Evolutionary conservation across 2,797 vertebrate species (phyloP).

Genomic region (Macropodus opercularis): DNA sequence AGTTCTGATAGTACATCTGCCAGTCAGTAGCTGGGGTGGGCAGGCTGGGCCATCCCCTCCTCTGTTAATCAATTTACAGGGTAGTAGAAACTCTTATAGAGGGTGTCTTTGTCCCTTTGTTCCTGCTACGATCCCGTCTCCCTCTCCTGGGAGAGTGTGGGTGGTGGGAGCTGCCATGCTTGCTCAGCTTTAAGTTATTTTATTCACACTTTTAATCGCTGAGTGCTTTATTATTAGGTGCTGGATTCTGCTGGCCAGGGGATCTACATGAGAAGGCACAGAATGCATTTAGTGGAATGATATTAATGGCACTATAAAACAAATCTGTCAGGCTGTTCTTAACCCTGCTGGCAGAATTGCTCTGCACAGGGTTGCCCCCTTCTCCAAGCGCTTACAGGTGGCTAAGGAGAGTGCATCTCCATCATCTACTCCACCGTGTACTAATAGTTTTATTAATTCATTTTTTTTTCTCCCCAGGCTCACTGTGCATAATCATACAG

Average conservation of each 20-base stretch:
- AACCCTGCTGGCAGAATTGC: slow-evolving; percentile 78
- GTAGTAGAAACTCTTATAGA: slow-evolving; percentile 79
- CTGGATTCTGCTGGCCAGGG: slow-evolving; percentile 78
- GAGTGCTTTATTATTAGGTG: slow-evolving; percentile 88
- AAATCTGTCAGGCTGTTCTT: slow-evolving; percentile 83
- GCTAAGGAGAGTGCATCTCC: slow-evolving; percentile 81
- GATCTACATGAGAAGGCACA: slow-evolving; percentile 78
- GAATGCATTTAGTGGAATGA: slow-evolving; percentile 82
- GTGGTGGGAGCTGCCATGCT: slow-evolving; percentile 80
- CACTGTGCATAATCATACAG: slow-evolving; percentile 74
- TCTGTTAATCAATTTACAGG: slow-evolving; percentile 83
- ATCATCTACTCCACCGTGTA: slow-evolving; percentile 73
- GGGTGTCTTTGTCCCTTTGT: slow-evolving; percentile 83
- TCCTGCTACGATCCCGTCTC: slow-evolving; percentile 70
- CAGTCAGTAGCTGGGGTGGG: slow-evolving; percentile 71
- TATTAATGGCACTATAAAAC: slow-evolving; percentile 84
- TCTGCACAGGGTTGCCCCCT: slow-evolving; percentile 70
- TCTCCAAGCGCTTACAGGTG: slow-evolving; percentile 79
- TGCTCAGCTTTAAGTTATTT: slow-evolving; percentile 84
- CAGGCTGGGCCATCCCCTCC: slow-evolving; percentile 63
- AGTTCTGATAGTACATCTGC: slow-evolving; percentile 63
- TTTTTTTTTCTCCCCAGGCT: slow-evolving; percentile 62
- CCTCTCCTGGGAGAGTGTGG: slow-evolving; percentile 79
- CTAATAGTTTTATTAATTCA: slow-evolving; percentile 83
- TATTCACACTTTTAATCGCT: slow-evolving; percentile 87